Percentiles rank a stretch among this genome's conserved stretches.
These are phyloP conservation scores for Dysmachus trigonus DNA, from an alignment of 2,888 invertebrate species.

Conservation along the genomic window DNA sequence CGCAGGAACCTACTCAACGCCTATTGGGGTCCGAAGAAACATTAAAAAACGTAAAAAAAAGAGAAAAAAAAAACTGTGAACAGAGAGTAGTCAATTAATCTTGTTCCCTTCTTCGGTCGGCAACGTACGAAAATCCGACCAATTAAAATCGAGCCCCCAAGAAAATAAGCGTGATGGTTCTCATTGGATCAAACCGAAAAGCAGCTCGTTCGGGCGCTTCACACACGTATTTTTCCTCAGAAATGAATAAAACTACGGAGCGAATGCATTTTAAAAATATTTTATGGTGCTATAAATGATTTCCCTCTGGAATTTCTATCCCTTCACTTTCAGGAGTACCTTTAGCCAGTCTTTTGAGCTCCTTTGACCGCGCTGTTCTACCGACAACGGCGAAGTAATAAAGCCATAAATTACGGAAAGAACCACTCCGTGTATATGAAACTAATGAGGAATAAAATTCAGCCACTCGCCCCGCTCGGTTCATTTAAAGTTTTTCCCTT, in stretches of 20 bases:
- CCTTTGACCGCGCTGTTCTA: not conserved
- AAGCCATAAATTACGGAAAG: not conserved
- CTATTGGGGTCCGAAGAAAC: not conserved
- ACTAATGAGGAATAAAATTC: not conserved
- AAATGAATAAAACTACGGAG: constrained; percentile 12
- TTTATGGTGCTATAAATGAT: constrained; percentile 33
- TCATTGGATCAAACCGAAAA: not conserved
- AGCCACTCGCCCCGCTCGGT: not conserved
- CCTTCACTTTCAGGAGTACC: constrained; percentile 22
- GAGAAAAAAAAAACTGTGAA: not conserved
- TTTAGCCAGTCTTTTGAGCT: not conserved
- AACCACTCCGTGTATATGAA: not conserved
- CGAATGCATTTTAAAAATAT: constrained; percentile 21
- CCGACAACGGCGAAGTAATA: not conserved
- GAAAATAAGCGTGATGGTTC: not conserved
- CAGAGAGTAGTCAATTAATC: not conserved
- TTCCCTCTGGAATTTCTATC: constrained; percentile 27
- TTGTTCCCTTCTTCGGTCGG: not conserved
- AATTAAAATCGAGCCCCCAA: not conserved
- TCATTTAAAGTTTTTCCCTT: not conserved
- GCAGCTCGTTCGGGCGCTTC: not conserved
- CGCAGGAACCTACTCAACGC: not conserved
- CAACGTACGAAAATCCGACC: not conserved
- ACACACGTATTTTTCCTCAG: constrained; percentile 6
- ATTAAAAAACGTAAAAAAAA: not conserved